Base-by-base conservation (phyloP, 2,797 vertebrate genomes). In the Mormyrops attenuatus region DNA sequence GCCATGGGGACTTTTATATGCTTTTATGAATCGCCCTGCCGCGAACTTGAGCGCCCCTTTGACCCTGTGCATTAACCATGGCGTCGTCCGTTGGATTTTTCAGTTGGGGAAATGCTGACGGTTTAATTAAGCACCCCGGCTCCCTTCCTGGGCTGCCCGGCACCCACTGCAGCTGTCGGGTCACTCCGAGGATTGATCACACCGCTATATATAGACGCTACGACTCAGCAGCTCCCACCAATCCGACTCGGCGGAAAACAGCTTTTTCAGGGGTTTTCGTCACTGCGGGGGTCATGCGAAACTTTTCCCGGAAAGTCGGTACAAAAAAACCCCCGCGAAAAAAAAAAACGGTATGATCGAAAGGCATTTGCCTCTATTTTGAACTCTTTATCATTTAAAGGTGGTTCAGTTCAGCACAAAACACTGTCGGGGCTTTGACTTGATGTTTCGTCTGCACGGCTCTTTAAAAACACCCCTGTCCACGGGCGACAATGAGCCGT, bases 121-220 rank as follows among this genome's bases (percentile, higher is more conserved):
- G 89, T 50, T 90, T 90, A 88, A 90, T 90, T 82, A 90, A 88
- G 89, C 87, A 86, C 66, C 73, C 49, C 38, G 86, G 86, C 89
- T 87, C 22, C 30, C 69, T 57, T 66, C 49, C 63, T 88, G 63
- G 50, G 69, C 57, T 88, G 69, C 86, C 89, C 86, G 41, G 20
- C 57, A 41, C 85, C 80, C 66, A 17, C 38, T 13, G 41, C 89
- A 90, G 86, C 85, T 90, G 89, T 84, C 66, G 53, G 89, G 89
- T 90, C 87, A 88, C 22, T 82, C n/a, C 3, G 3, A 90, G 50
- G 89, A 90, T 90, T 90, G 89, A 90, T 90, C 89, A 88, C 86
- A 1, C 1, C n/a, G 53, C 89, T 90, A 90, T 88, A 90, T 90
- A 88, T 90, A 90, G 89, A 88, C 57, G 53, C 57, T 63, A 82